Evolutionary conservation across 2,888 invertebrate species (phyloP).

Genomic region (Galeopsomyia nigrocyanea): DNA sequence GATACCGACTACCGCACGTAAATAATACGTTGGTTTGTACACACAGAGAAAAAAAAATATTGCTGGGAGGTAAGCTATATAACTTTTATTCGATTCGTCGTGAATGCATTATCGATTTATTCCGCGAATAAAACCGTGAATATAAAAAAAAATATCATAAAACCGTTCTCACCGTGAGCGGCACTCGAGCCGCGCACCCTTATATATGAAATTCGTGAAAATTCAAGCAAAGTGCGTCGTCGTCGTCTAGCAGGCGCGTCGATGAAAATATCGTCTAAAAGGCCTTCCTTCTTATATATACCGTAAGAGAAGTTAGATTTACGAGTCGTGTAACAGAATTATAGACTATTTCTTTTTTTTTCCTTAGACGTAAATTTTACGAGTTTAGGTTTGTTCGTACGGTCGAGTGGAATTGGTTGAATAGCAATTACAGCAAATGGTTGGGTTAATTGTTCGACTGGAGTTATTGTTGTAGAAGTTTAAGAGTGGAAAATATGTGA

Average conservation of each 20-base stretch:
- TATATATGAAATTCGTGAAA: conserved; percentile 21
- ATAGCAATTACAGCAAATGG: too few relatives aligned
- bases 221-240: conserved; percentile 15
- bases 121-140: conserved; percentile 7
- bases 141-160: background rate
- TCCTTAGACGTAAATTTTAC: too few relatives aligned
- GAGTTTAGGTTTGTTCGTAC: too few relatives aligned
- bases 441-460: too few relatives aligned
- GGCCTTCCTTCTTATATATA: too few relatives aligned
- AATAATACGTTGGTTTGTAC: background rate
- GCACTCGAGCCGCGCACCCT: too few relatives aligned
- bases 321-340: conserved; percentile 45
- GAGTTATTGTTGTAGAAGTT: too few relatives aligned
- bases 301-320: conserved; percentile 37
- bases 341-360: background rate
- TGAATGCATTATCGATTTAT: background rate
- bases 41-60: background rate
- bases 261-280: conserved; percentile 2
- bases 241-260: background rate
- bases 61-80: background rate
- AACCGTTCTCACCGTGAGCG: too few relatives aligned
- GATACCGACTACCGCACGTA: background rate
- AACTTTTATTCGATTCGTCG: background rate
- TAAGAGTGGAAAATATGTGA: too few relatives aligned
- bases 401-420: too few relatives aligned